Percentiles rank a stretch among this genome's conserved stretches.
Evolutionary conservation across 2,888 invertebrate species (phyloP).

Genomic region (Tenthredo livida): DNA sequence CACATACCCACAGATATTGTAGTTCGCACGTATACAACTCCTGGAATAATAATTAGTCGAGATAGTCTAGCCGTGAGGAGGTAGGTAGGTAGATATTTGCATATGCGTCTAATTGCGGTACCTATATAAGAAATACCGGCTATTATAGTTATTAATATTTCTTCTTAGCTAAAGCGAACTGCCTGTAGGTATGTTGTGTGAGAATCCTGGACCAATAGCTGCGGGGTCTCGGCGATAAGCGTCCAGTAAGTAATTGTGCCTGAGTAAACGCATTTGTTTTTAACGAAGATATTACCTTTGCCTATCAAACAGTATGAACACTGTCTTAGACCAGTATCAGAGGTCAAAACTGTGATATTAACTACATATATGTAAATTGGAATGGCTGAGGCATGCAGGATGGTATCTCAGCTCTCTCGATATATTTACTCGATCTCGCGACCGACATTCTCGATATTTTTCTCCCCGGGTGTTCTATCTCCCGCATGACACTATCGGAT

Average conservation of each 20-base stretch:
- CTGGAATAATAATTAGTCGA: background rate
- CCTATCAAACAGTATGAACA: background rate
- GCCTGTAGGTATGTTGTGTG: background rate
- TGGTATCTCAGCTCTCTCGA: background rate
- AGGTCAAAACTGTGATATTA: slow-evolving; percentile 1
- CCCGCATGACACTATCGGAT: slow-evolving; percentile 33
- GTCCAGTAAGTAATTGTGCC: background rate
- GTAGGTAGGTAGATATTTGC: background rate
- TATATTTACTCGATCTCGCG: slow-evolving; percentile 35
- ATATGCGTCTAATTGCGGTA: background rate
- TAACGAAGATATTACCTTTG: background rate
- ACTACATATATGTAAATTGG: slow-evolving; percentile 14
- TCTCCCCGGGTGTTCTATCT: slow-evolving; percentile 41
- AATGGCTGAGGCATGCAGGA: background rate
- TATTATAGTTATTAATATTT: slow-evolving; percentile 12
- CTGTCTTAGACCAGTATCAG: background rate
- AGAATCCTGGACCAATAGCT: background rate
- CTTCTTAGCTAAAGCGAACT: background rate
- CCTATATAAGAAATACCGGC: background rate
- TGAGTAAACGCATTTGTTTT: slow-evolving; percentile 5
- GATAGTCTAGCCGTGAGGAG: background rate
- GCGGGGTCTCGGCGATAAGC: background rate
- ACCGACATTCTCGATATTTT: slow-evolving; percentile 45
- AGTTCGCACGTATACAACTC: background rate
- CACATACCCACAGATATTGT: background rate